Evolutionary conservation across 2,888 invertebrate species (phyloP), one percentile per base, ranked within the genome.

Genomic region (Danaus chrysippus): DNA sequence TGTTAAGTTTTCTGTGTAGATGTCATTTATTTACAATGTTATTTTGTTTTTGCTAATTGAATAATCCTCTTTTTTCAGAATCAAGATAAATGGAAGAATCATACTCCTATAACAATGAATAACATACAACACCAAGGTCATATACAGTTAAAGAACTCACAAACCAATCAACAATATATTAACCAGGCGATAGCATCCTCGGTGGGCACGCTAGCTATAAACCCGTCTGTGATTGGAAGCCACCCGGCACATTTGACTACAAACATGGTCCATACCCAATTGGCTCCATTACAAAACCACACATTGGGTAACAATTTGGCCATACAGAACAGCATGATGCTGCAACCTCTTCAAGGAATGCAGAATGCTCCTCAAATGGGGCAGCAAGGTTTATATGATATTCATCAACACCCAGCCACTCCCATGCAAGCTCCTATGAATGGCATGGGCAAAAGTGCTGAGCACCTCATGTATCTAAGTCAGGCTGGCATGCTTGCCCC

Each of bases 71-170:
- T 10, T 72, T 93, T 94, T 63, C 92, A 96, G 95, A 95, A 93
- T 86, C 95, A 95, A 84, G 96, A 96, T 90, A 96, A 96, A 92
- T 96, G 96, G 96, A 96, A 96, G 83, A 95, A 95, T 86, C 92
- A 94, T 81, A 89, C 94, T 76, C 82, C 93, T 79, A 87, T 91
- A 53, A 79, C 82, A 79, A 92, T 89, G 90, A 89, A 86, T 86
- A 93, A 87, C 78, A 92, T 86, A 91, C 93, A 91, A 77, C 83
- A 92, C 72, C 92, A 93, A 81, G 92, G 92, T 72, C 78, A 86
- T 82, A 77, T 92, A 58, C 90, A 84, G 66, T 74, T 91, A 66
- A 91, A 90, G 77, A 79, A 88, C 80, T 76, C 90, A 74, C 92
- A 92, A 78, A 82, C 92, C 71, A 91, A 88, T 72, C 87, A 91